Evolutionary conservation across 2,888 invertebrate species (phyloP).

Genomic region (Allolobophora icterica): DNA sequence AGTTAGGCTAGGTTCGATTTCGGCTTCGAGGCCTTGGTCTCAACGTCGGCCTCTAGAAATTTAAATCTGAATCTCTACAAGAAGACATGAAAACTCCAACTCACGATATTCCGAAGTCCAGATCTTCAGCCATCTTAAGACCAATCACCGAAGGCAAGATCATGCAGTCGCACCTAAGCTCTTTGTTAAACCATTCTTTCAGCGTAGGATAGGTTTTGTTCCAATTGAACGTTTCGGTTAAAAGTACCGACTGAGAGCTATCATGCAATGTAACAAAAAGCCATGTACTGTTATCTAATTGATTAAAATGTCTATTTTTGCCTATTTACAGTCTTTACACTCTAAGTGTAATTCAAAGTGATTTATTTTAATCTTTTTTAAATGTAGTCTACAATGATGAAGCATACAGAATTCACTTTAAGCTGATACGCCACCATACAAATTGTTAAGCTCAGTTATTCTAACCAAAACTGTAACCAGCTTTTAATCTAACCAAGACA

Average conservation of each 20-base stretch:
- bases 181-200: neutral
- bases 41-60: neutral
- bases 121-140: neutral
- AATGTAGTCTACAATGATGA: neutral
- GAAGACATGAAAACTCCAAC: neutral
- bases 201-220: neutral
- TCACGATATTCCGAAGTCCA: neutral
- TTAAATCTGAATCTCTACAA: neutral
- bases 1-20: no score
- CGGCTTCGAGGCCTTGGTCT: no score
- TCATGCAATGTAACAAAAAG: neutral
- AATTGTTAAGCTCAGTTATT: no score
- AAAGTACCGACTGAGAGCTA: slow-evolving; percentile 3
- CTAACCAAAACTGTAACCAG: no score
- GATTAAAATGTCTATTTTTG: no score
- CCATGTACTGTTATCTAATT: neutral
- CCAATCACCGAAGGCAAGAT: neutral
- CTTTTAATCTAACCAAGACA: no score
- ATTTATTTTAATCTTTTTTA: neutral
- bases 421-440: no score
- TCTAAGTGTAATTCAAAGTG: neutral
- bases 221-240: neutral
- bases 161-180: neutral
- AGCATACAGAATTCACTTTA: neutral
- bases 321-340: neutral